These are phyloP conservation scores for Phaenicophaeus curvirostris DNA, from an alignment of 2,797 vertebrate genomes.

Conservation along the genomic window DNA sequence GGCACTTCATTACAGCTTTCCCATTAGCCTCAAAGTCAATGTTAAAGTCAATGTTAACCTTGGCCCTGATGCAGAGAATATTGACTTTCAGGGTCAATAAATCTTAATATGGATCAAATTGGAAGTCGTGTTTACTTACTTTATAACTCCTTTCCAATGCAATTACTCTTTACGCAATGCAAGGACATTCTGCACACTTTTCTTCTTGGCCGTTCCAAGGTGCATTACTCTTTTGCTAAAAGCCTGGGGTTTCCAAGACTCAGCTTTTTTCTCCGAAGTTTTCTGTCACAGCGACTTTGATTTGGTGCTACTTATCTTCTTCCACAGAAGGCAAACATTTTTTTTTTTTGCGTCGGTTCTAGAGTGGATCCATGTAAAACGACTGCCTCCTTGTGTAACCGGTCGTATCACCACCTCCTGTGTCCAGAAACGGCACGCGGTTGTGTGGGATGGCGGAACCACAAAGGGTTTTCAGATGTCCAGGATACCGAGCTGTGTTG, in stretches of 20 bases:
- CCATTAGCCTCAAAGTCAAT: conserved; percentile 31
- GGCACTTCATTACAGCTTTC: conserved; percentile 36
- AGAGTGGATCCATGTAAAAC: not conserved
- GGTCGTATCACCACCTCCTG: not conserved
- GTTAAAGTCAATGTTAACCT: conserved; percentile 56
- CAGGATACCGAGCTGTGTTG: not conserved
- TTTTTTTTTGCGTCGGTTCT: fast-evolving
- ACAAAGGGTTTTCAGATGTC: conserved; percentile 52
- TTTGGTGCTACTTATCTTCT: not conserved
- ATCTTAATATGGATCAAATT: conserved; percentile 61
- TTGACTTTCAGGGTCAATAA: conserved; percentile 65
- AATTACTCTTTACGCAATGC: conserved; percentile 51
- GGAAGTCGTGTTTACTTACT: conserved; percentile 55
- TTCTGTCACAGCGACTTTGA: not conserved
- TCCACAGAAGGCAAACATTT: not conserved
- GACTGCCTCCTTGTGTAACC: conserved; percentile 55
- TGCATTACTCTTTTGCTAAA: not conserved
- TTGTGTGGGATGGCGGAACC: conserved; percentile 26
- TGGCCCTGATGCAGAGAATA: conserved; percentile 41
- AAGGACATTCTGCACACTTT: conserved; percentile 40
- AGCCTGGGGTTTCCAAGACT: not conserved
- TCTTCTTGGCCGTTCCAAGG: conserved; percentile 16
- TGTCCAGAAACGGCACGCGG: not conserved
- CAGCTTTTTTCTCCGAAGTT: not conserved
- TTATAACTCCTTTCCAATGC: conserved; percentile 32